Percentiles rank a stretch among this genome's conserved stretches.
Conservation (phyloP, 2,888 invertebrate genomes). For the Raillietiella orientalis region DNA sequence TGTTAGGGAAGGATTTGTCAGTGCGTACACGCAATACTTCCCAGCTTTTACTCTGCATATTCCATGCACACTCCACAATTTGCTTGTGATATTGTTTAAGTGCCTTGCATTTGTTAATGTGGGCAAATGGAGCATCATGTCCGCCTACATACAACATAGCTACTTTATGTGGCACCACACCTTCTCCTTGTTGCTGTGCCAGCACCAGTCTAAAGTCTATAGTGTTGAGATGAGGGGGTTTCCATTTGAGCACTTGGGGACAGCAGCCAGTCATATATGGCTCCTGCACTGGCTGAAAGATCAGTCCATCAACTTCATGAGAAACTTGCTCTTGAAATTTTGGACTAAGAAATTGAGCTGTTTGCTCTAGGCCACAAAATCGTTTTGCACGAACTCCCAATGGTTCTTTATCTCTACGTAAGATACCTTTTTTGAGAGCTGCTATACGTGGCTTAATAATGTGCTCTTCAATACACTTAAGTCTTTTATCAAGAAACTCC, state of each 20-base stretch:
- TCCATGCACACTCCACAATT: conserved; percentile 54
- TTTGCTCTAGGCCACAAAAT: conserved; percentile 52
- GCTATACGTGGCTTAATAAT: conserved; percentile 23
- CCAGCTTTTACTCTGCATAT: conserved; percentile 31
- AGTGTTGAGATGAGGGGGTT: conserved; percentile 70
- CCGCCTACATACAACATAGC: conserved; percentile 51
- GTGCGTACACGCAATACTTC: conserved; percentile 76
- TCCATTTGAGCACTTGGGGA: conserved; percentile 77
- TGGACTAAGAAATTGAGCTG: conserved; percentile 28
- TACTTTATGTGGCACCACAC: conserved; percentile 28
- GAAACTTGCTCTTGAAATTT: conserved; percentile 51
- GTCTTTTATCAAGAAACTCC: conserved; percentile 37
- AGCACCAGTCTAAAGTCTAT: conserved; percentile 80
- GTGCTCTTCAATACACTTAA: conserved; percentile 30
- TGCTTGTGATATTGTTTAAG: conserved; percentile 51
- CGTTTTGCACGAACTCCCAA: conserved; percentile 68
- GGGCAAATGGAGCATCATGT: conserved; percentile 25
- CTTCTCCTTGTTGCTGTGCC: conserved; percentile 28
- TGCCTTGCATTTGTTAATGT: conserved; percentile 43
- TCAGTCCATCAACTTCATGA: conserved; percentile 90
- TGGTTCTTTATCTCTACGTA: conserved; percentile 44
- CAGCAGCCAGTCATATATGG: conserved; percentile 54
- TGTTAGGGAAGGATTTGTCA: conserved; percentile 88
- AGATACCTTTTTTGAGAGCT: conserved; percentile 39
- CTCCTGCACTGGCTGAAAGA: conserved; percentile 77